phyloP scores from a whole-genome alignment of 2,888 invertebrate genomes.

The Diabrotica balteata region DNA sequence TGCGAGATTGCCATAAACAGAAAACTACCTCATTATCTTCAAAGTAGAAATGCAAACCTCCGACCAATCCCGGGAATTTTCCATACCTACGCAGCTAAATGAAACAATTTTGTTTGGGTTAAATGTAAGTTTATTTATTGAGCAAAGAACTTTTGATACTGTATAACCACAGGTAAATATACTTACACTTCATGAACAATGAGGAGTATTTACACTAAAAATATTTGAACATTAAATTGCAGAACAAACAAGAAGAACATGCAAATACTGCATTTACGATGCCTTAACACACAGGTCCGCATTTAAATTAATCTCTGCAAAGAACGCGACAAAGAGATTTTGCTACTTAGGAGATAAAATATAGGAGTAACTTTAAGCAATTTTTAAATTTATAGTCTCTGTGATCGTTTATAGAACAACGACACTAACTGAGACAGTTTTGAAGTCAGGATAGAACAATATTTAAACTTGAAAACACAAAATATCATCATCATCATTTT shows the following conservation, averaged over 20 bases:
- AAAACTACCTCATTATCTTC: not conserved
- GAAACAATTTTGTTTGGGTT: slow-evolving; percentile 15
- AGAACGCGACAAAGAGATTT: too few species aligned
- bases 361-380: too few species aligned
- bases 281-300: not conserved
- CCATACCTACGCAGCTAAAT: not conserved
- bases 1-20: not conserved
- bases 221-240: slow-evolving; percentile 17
- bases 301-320: not conserved
- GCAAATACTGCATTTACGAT: not conserved
- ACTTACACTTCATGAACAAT: slow-evolving; percentile 13
- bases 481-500: too few species aligned
- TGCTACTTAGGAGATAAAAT: too few species aligned
- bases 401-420: too few species aligned
- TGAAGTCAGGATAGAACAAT: too few species aligned
- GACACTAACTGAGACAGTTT: too few species aligned
- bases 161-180: slow-evolving; percentile 4
- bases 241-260: slow-evolving; percentile 11
- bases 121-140: slow-evolving; percentile 15
- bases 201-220: slow-evolving; percentile 15
- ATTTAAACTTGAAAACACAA: too few species aligned
- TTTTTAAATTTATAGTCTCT: too few species aligned
- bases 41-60: not conserved
- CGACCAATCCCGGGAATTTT: not conserved
- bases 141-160: slow-evolving; percentile 15